These are phyloP conservation scores for Syrrhaptes paradoxus DNA, from an alignment of 2,113 vertebrate genomes.

Conservation along the genomic window DNA sequence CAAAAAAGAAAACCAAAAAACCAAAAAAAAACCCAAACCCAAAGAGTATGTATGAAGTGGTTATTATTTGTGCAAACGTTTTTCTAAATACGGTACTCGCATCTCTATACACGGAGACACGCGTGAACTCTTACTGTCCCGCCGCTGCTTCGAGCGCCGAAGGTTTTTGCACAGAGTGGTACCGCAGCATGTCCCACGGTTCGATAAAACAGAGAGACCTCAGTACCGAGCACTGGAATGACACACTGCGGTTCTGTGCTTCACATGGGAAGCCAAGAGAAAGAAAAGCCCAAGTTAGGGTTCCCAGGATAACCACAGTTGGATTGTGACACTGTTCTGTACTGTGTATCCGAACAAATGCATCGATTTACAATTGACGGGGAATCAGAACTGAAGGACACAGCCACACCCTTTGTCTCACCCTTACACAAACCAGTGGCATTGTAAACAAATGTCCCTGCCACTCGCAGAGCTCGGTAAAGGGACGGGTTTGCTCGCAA, in stretches of 20 bases:
- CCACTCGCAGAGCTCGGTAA: background rate
- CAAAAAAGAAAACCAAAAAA: background rate
- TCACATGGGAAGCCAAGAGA: slow-evolving; percentile 28
- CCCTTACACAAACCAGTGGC: background rate
- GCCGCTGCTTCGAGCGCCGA: slow-evolving; percentile 20
- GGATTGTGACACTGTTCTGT: slow-evolving; percentile 23
- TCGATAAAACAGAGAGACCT: slow-evolving; percentile 42
- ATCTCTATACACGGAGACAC: background rate
- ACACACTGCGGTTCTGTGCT: background rate
- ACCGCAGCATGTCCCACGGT: slow-evolving; percentile 19
- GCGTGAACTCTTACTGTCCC: slow-evolving; percentile 42
- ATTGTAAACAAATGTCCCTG: background rate
- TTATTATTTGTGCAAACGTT: background rate
- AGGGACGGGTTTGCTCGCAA: background rate
- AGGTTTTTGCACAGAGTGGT: slow-evolving; percentile 41
- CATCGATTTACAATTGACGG: slow-evolving; percentile 48
- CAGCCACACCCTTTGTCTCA: slow-evolving; percentile 19
- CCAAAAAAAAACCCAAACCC: too few species aligned
- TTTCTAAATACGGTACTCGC: background rate
- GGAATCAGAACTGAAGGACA: slow-evolving; percentile 5
- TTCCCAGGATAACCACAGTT: slow-evolving; percentile 41
- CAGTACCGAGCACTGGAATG: slow-evolving; percentile 48
- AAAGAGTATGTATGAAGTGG: background rate
- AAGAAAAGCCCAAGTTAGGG: slow-evolving; percentile 37
- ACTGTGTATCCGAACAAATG: background rate